Conservation (phyloP, 2,797 vertebrate species). For the Adelosebastes latens region DNA sequence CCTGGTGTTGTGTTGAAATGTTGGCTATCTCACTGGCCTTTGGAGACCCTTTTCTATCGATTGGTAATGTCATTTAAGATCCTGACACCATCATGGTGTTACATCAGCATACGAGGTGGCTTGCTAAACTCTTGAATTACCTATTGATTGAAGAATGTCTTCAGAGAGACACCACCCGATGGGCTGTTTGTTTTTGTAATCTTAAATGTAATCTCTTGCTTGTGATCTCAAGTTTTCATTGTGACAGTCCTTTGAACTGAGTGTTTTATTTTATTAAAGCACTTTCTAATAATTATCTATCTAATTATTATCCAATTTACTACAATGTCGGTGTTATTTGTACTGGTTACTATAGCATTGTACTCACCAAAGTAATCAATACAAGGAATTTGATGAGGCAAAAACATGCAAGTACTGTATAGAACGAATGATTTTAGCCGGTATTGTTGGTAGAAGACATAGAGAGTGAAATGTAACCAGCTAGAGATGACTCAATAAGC, state of each 20-base stretch:
- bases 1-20: not conserved
- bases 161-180: not conserved
- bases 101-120: not conserved
- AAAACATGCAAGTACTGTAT: not conserved
- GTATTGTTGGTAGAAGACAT: not conserved
- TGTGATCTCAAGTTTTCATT: conserved; percentile 4
- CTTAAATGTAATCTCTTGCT: conserved; percentile 13
- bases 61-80: conserved; percentile 14
- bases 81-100: not conserved
- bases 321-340: not conserved
- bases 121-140: not conserved
- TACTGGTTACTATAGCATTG: not conserved
- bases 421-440: not conserved
- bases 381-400: not conserved
- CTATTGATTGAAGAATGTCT: conserved; percentile 9
- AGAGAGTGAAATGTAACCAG: not conserved
- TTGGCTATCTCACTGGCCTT: not conserved
- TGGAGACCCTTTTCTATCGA: conserved; percentile 4
- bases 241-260: not conserved
- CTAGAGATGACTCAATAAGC: not conserved
- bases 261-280: not conserved
- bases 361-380: not conserved
- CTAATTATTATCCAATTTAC: not conserved
- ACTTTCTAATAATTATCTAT: not conserved
- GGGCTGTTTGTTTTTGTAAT: not conserved